Evolutionary conservation across 2,113 vertebrate genomes (phyloP).

Genomic region (Nothobranchius kuhntae): DNA sequence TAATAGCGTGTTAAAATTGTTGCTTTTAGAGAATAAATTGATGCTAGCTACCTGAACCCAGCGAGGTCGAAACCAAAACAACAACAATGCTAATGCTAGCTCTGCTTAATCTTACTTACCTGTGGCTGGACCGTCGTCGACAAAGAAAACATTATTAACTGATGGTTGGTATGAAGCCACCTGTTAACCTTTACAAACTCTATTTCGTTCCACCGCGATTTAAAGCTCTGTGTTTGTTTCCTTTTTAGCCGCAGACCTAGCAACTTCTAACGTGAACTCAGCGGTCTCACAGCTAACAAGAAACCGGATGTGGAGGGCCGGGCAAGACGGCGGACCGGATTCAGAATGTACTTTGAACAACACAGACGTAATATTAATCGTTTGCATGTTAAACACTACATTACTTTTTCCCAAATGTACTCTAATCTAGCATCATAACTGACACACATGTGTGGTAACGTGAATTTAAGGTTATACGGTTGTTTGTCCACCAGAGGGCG

Average conservation of each 20-base stretch:
- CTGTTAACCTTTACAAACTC: background rate
- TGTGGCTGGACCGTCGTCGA: slow-evolving; percentile 72
- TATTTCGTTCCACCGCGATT: background rate
- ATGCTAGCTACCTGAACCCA: background rate
- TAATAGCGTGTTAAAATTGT: no score
- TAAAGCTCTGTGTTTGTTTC: background rate
- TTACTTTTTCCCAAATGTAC: no score
- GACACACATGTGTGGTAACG: no score
- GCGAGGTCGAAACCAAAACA: slow-evolving; percentile 18
- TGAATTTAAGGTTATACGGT: no score
- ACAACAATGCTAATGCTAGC: slow-evolving; percentile 40
- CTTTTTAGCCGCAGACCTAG: slow-evolving; percentile 9
- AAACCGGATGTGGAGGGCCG: slow-evolving; percentile 39
- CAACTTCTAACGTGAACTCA: slow-evolving; percentile 16
- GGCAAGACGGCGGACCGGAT: no score
- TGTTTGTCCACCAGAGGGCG: no score
- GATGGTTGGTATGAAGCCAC: background rate
- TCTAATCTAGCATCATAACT: no score
- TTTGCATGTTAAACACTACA: no score
- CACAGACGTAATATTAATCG: no score
- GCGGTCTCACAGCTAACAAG: background rate
- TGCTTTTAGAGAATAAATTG: no score
- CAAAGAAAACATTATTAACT: slow-evolving; percentile 70
- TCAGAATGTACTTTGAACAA: no score
- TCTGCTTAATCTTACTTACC: slow-evolving; percentile 54